Evolutionary conservation across 2,888 invertebrate genomes (phyloP), one percentile per base, ranked within the genome.

Genomic region (Cinara cedri): DNA sequence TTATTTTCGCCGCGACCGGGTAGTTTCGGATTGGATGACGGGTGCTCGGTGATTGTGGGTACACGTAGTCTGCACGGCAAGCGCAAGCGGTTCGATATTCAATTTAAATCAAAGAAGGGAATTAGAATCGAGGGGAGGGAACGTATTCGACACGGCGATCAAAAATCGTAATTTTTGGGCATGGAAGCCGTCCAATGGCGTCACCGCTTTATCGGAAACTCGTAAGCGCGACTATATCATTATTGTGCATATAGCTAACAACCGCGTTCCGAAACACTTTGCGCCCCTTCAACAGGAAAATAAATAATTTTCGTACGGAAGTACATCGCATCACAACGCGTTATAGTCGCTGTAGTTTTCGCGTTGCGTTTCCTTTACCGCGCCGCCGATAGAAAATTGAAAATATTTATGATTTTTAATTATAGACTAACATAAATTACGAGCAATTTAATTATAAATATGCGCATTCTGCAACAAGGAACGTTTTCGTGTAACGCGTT

Each of bases 91-190:
- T 60, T 46, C 49, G 24, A 44, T 6, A 34, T 72, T 72, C 60
- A 54, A 76, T 66, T 66, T 44, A 54, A 65, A 76, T 66, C 75
- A 66, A 76, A 66, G 54, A 66, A 76, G 75, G 66, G 66, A 76
- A 76, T 76, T 76, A 66, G 44, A 57, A 44, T 66, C 75, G n/a
- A 24, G 55, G 21, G 65, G 55, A 55, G 75, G 57, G 13, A 24
- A 24, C 70, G 72, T n/a, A n/a, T n/a, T n/a, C 65, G 51, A 24
- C 57, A 24, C 24, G 74, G 13, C 16, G 26, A 60, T 60, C 46
- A 46, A 60, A 60, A 72, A 72, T 60, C 24, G 14, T 16, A 26
- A 57, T 57, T 72, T 60, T 72, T 13, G 65, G 63, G 21, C 13
- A 24, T 44, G 54, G 54, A 54, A 65, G 44, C n/a, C 75, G 42